Base-by-base conservation (phyloP, 92 coral and sea anemone species). In the Porites rus region DNA sequence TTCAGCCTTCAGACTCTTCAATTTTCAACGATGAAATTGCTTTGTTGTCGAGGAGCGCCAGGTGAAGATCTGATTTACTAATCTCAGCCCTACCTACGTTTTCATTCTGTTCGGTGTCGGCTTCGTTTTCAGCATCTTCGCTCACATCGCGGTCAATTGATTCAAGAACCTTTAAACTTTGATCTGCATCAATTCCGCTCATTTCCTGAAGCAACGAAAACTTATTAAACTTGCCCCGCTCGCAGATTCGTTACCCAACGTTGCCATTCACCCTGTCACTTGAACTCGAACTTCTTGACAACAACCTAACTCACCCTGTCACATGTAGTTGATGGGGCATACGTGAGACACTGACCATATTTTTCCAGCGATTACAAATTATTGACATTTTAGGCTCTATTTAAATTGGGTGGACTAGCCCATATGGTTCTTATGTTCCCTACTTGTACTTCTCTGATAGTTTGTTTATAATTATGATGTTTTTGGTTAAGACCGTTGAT, bases 191-290 rank as follows among this genome's bases (percentile, higher is more conserved):
- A 18, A 2, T 68, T 68, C 73, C 38, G 4, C 38, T 68, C 51
- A 68, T 68, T 68, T 68, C 73, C 73, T 68, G 73, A 68, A 68
- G 0, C 4, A 68, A 68, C 38, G 73, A 68, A 4, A 24, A 24
- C 25, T 24, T 24, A 68, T 70, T 70, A 70, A 70, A 70, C 28
- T 46, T 24, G 19, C 31, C 75, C 75, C 75, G 25, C 25, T 24
- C 75, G 31, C 8, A 70, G 18, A 70, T 72, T 72, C 77, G 56
- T 72, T 72, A 28, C 77, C 31, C 77, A 72, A 51, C 77, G 77
- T 72, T 72, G 61, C 77, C 77, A 72, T 72, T 24, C 25, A 24
- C 25, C 25, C 25, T 24, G 25, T 24, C 25, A 24, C 25, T 24
- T 24, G 25, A 24, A 24, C 25, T 24, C 25, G 25, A 24, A 24